phyloP scores from a whole-genome alignment of 2,888 invertebrate genomes.

The Stictocephala bisonia region DNA sequence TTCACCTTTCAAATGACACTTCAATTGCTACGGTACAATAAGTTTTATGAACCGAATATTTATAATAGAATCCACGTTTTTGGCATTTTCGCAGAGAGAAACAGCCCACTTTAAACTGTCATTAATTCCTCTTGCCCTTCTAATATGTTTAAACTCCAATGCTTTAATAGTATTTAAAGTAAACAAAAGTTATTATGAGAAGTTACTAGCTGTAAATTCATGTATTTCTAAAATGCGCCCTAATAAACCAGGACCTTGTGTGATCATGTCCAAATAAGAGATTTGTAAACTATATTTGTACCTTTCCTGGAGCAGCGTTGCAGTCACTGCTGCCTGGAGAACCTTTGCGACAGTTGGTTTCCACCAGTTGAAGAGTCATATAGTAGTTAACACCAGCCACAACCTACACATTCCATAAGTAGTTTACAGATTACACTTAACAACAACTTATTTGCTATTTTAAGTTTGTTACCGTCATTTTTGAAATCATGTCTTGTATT shows the following conservation, averaged over 20 bases:
- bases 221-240: too few relatives aligned
- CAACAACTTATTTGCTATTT: too few relatives aligned
- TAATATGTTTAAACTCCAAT: not conserved
- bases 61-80: too few relatives aligned
- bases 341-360: conserved; percentile 64
- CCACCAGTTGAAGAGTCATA: conserved; percentile 65
- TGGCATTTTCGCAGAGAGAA: too few relatives aligned
- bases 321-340: not conserved
- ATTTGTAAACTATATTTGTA: not conserved
- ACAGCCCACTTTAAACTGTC: too few relatives aligned
- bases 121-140: not conserved
- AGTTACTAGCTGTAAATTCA: too few relatives aligned
- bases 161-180: too few relatives aligned
- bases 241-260: too few relatives aligned
- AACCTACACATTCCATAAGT: not conserved
- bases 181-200: too few relatives aligned
- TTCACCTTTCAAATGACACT: too few relatives aligned
- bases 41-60: not conserved
- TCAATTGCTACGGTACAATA: not conserved
- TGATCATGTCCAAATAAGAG: too few relatives aligned
- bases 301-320: not conserved
- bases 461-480: not conserved
- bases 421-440: not conserved
- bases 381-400: conserved; percentile 63
- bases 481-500: not conserved